Conservation (phyloP, 2,113 vertebrate species). For the Cygnus atratus region DNA sequence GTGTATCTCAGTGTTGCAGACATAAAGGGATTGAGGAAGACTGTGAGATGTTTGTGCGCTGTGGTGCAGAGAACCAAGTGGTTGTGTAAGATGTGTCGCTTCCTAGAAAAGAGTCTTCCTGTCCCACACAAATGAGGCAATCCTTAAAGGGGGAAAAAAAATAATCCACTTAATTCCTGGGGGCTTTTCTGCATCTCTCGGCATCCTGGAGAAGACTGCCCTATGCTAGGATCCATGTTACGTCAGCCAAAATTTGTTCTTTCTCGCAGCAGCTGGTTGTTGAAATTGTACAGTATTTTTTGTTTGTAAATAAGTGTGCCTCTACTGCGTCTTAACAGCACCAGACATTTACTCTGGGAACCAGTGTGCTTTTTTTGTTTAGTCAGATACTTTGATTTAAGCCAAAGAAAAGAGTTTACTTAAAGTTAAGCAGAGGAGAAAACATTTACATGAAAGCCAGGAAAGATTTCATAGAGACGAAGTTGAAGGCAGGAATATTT, state of each 20-base stretch:
- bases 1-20: neutral
- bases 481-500: constrained; percentile 48
- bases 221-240: neutral
- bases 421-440: constrained; percentile 52
- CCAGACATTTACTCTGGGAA: constrained; percentile 53
- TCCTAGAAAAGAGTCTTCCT: neutral
- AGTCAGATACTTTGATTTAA: constrained; percentile 25
- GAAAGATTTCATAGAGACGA: constrained; percentile 4
- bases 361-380: constrained; percentile 11
- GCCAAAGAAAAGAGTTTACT: constrained; percentile 57
- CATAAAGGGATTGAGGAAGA: neutral
- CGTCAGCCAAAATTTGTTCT: neutral
- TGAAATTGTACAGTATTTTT: constrained; percentile 14
- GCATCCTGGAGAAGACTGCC: neutral
- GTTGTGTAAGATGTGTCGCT: neutral
- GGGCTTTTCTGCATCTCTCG: neutral
- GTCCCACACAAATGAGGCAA: neutral
- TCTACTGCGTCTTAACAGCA: constrained; percentile 20
- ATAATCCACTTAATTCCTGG: neutral
- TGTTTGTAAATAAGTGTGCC: constrained; percentile 47
- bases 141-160: neutral
- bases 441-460: constrained; percentile 48
- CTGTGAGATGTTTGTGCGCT: neutral
- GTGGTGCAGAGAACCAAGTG: neutral
- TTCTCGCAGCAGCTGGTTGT: neutral